Percentiles rank a stretch among this genome's conserved stretches.
Conservation (phyloP, 2,797 vertebrate genomes). For the Tokudaia tokunoshimensis region DNA sequence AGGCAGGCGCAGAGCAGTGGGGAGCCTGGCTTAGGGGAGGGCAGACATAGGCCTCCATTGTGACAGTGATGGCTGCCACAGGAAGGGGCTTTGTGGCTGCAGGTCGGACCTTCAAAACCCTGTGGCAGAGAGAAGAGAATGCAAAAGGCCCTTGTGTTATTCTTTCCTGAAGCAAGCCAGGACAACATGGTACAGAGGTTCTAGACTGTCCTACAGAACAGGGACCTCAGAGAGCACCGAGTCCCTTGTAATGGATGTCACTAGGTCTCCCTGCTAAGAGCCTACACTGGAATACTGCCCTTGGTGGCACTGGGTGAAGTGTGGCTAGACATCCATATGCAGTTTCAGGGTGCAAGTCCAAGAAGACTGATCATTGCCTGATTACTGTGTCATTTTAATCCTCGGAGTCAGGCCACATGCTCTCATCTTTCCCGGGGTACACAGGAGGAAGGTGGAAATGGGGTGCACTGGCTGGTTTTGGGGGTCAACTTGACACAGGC, state of each 20-base stretch:
- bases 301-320: not conserved
- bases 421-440: not conserved
- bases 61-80: constrained; percentile 79
- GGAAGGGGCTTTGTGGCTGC: constrained; percentile 80
- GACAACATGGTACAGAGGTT: not conserved
- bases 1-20: constrained; percentile 80
- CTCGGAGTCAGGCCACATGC: not conserved
- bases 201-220: not conserved
- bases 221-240: not conserved
- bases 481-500: no score
- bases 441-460: not conserved
- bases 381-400: not conserved
- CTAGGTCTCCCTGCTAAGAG: not conserved
- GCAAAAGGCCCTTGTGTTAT: not conserved
- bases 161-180: not conserved
- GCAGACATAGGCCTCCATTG: constrained; percentile 82
- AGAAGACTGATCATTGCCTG: not conserved
- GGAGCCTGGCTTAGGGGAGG: constrained; percentile 66
- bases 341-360: not conserved
- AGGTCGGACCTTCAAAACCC: constrained; percentile 86
- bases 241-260: not conserved
- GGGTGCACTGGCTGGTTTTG: no score
- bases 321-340: not conserved
- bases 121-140: constrained; percentile 19
- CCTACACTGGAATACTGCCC: not conserved